Percentiles rank a stretch among this genome's conserved stretches.
These are phyloP conservation scores for Platanista minor DNA, from an alignment of 2,113 vertebrate species.

Conservation along the genomic window DNA sequence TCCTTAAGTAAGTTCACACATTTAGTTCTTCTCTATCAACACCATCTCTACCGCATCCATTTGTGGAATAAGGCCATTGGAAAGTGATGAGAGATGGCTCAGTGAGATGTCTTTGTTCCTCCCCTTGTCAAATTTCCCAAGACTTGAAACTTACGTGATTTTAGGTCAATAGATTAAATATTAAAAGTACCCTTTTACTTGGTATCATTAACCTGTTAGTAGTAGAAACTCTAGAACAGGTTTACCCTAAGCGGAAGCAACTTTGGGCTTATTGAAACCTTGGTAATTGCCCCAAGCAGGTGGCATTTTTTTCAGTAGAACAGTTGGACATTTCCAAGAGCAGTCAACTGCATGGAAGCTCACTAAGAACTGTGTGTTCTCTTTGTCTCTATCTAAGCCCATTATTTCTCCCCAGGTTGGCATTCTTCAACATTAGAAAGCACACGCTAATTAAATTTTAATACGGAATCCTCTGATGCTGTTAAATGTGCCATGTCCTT, in stretches of 20 bases:
- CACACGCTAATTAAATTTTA: conserved; percentile 83
- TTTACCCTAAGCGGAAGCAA: neutral
- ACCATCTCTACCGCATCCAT: neutral
- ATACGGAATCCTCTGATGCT: conserved; percentile 80
- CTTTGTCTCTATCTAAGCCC: conserved; percentile 73
- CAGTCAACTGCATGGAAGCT: conserved; percentile 54
- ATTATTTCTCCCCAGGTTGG: conserved; percentile 69
- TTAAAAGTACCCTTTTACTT: neutral
- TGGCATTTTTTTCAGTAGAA: conserved; percentile 7
- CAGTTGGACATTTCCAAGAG: neutral
- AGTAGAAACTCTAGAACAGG: neutral
- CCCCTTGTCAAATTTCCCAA: conserved; percentile 7
- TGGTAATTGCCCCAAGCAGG: neutral
- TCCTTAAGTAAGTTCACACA: neutral
- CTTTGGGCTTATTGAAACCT: conserved; percentile 27
- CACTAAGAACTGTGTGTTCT: conserved; percentile 80
- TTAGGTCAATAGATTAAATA: conserved; percentile 9
- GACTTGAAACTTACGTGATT: neutral
- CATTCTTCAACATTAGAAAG: conserved; percentile 74
- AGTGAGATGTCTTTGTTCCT: neutral
- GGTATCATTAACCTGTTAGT: neutral
- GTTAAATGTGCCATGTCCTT: conserved; percentile 80
- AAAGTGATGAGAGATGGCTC: neutral
- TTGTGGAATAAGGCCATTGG: neutral
- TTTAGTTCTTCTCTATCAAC: neutral